Conservation (phyloP, 2,113 vertebrate species). For the Falcunculus frontatus region DNA sequence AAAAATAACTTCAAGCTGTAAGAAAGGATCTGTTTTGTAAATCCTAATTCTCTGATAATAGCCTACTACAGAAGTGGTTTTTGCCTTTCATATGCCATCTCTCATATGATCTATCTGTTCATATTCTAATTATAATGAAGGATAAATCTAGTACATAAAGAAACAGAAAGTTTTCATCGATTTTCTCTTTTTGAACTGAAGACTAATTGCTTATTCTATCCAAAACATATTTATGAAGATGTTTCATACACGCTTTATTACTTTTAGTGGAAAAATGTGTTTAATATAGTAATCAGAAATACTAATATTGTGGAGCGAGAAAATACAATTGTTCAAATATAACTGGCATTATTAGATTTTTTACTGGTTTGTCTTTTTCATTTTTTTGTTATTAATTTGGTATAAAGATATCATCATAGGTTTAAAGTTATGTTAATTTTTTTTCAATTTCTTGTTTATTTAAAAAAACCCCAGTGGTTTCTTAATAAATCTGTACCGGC, state of each 20-base stretch:
- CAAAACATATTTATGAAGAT: not conserved
- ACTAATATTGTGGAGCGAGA: not conserved
- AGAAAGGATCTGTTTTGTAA: not conserved
- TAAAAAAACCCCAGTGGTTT: not conserved
- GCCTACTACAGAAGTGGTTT: not conserved
- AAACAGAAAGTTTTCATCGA: accelerated
- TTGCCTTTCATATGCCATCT: not conserved
- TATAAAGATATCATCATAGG: not conserved
- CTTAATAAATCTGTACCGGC: not conserved
- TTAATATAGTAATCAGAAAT: not conserved
- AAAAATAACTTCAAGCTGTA: not conserved
- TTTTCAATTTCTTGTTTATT: not conserved
- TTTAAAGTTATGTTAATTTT: not conserved
- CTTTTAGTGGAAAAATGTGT: not conserved
- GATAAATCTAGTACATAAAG: not conserved
- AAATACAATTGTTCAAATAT: not conserved
- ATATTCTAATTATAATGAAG: not conserved
- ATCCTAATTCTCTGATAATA: not conserved
- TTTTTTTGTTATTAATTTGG: not conserved
- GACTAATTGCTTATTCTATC: not conserved
- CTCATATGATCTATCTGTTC: not conserved
- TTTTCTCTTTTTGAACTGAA: not conserved
- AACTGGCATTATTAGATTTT: not conserved
- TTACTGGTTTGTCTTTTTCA: not conserved
- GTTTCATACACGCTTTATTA: not conserved